phyloP scores from a whole-genome alignment of 2,888 invertebrate genomes.

The Hoplodrina ambigua region DNA sequence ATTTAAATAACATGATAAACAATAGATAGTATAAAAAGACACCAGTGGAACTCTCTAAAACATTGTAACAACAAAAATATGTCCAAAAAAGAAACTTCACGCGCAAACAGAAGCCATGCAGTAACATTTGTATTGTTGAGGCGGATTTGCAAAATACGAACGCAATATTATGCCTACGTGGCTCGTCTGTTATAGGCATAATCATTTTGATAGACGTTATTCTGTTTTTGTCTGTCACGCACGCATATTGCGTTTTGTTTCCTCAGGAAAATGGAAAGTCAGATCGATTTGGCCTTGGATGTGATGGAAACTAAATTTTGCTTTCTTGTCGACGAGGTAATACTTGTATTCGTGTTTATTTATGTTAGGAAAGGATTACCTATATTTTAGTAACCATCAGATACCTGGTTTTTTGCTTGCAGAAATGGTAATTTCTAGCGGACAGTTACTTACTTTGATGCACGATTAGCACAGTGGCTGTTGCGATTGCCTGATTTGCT shows the following conservation, averaged over 20 bases:
- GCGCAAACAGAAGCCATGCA: conserved; percentile 13
- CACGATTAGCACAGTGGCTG: no score
- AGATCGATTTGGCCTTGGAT: conserved; percentile 40
- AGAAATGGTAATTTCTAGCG: no score
- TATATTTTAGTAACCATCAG: no score
- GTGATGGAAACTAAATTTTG: conserved; percentile 40
- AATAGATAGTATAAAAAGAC: no score
- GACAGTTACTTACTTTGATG: no score
- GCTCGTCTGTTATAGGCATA: conserved; percentile 53
- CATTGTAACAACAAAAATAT: neutral
- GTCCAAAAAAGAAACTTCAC: conserved; percentile 7
- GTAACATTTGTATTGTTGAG: conserved; percentile 37
- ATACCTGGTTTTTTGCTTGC: neutral
- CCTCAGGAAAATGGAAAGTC: conserved; percentile 43
- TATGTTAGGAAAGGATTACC: neutral
- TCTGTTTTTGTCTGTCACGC: conserved; percentile 53
- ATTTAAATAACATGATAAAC: no score
- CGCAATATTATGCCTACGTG: conserved; percentile 53
- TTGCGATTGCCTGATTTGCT: no score
- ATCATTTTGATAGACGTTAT: conserved; percentile 61
- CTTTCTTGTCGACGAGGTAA: conserved; percentile 7
- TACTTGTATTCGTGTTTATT: neutral
- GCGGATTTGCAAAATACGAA: conserved; percentile 33
- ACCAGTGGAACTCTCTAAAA: neutral
- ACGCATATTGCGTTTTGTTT: conserved; percentile 52